A percentile compares a stretch with the other conserved stretches of the same genome.
phyloP scores from a whole-genome alignment of 2,888 invertebrate species.

The Diaperis boleti region DNA sequence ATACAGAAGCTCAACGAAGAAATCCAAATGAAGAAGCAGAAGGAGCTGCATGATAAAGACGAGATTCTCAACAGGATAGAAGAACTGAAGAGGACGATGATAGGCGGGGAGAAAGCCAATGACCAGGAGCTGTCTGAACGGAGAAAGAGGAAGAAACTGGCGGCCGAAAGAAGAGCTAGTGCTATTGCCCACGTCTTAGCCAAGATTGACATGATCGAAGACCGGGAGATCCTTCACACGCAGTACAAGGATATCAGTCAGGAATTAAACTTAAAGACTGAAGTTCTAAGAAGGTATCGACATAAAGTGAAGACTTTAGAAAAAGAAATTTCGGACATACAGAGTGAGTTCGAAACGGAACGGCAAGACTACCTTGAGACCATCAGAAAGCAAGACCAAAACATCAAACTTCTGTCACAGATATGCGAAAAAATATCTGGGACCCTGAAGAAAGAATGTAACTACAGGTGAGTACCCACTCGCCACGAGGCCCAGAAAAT shows the following conservation, averaged over 20 bases:
- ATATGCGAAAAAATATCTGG: slow-evolving; percentile 77
- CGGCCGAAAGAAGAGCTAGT: slow-evolving; percentile 75
- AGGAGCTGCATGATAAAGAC: slow-evolving; percentile 62
- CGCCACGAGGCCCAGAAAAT: too few relatives aligned
- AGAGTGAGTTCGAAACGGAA: slow-evolving; percentile 85
- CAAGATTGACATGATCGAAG: slow-evolving; percentile 76
- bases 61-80: slow-evolving; percentile 63
- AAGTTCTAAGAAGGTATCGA: slow-evolving; percentile 74
- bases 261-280: slow-evolving; percentile 79
- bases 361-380: slow-evolving; percentile 87
- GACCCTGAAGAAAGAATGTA: slow-evolving; percentile 78
- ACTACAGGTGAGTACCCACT: slow-evolving; percentile 73
- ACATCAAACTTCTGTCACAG: slow-evolving; percentile 75
- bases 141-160: slow-evolving; percentile 74
- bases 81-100: slow-evolving; percentile 79
- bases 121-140: slow-evolving; percentile 79
- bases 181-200: slow-evolving; percentile 71
- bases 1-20: slow-evolving; percentile 73
- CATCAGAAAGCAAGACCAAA: slow-evolving; percentile 79
- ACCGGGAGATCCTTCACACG: slow-evolving; percentile 75
- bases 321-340: slow-evolving; percentile 80
- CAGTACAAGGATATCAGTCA: slow-evolving; percentile 85
- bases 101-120: slow-evolving; percentile 82
- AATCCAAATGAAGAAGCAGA: slow-evolving; percentile 65
- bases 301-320: slow-evolving; percentile 77